A percentile compares a stretch with the other conserved stretches of the same genome.
Evolutionary conservation across 2,797 vertebrate genomes (phyloP).

Genomic region (Rhadinocentrus ornatus): DNA sequence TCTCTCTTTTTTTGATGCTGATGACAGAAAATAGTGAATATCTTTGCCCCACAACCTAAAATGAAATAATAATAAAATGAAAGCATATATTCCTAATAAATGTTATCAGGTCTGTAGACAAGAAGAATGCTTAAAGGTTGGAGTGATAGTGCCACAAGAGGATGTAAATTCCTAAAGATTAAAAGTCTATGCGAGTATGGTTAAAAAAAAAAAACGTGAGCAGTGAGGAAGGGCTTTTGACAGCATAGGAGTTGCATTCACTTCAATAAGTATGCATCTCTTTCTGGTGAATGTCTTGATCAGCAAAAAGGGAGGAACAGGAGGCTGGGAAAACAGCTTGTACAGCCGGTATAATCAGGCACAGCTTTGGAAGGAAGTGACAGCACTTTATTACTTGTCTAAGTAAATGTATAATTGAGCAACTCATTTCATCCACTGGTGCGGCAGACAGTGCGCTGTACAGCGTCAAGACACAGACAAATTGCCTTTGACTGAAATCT

Average conservation of each 20-base stretch:
- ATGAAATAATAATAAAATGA: conserved; percentile 14
- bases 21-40: no score
- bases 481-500: conserved; percentile 40
- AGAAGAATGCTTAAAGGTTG: conserved; percentile 12
- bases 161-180: conserved; percentile 34
- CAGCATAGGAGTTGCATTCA: conserved; percentile 16
- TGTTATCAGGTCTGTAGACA: conserved; percentile 38
- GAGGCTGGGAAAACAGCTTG: conserved; percentile 76
- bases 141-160: conserved; percentile 40
- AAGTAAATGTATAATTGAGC: conserved; percentile 74
- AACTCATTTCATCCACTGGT: conserved; percentile 57
- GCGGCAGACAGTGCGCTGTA: conserved; percentile 32
- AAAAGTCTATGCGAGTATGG: not conserved
- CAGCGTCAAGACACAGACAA: conserved; percentile 15
- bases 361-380: conserved; percentile 66
- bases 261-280: conserved; percentile 42
- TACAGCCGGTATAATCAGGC: conserved; percentile 66
- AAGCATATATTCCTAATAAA: conserved; percentile 26
- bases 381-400: conserved; percentile 73
- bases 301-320: conserved; percentile 62
- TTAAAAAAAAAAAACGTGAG: not conserved
- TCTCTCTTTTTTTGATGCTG: no score
- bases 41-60: no score
- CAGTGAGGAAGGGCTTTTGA: conserved; percentile 17
- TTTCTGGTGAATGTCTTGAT: conserved; percentile 65